Percentiles rank a stretch among this genome's conserved stretches.
These are phyloP conservation scores for Cichladusa arquata DNA, from an alignment of 2,113 vertebrate species.

Conservation along the genomic window DNA sequence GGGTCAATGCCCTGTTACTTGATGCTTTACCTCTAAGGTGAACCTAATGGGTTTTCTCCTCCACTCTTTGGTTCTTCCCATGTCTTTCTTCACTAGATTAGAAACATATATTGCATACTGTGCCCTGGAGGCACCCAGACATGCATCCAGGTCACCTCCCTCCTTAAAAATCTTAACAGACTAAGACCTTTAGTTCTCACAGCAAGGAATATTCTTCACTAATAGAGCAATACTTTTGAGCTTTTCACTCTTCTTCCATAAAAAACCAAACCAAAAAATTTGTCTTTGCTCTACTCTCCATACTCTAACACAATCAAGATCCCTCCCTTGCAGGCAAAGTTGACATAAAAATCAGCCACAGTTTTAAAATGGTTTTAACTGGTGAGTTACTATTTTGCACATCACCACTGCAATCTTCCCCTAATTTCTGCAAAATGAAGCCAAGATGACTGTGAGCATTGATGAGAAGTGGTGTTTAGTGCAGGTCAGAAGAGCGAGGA, in stretches of 20 bases:
- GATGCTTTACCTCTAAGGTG: neutral
- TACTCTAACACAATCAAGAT: neutral
- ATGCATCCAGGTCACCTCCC: neutral
- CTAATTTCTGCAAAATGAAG: neutral
- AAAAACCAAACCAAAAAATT: neutral
- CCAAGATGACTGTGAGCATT: neutral
- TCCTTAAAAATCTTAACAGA: neutral
- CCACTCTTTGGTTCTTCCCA: neutral
- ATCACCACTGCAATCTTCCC: neutral
- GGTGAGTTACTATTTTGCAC: neutral
- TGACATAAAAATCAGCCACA: neutral
- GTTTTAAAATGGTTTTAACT: neutral
- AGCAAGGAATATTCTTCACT: neutral
- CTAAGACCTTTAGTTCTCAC: neutral
- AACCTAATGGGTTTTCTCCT: conserved; percentile 11
- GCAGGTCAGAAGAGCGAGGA: neutral
- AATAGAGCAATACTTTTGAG: neutral
- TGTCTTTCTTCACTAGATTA: neutral
- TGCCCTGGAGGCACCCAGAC: neutral
- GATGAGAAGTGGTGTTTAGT: neutral
- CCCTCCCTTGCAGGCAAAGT: neutral
- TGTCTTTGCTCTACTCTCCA: neutral
- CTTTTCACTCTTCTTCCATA: neutral
- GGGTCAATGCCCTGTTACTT: neutral
- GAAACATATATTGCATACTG: neutral